These are phyloP conservation scores for Raja brachyura DNA, from an alignment of 2,113 vertebrate genomes.

Conservation along the genomic window DNA sequence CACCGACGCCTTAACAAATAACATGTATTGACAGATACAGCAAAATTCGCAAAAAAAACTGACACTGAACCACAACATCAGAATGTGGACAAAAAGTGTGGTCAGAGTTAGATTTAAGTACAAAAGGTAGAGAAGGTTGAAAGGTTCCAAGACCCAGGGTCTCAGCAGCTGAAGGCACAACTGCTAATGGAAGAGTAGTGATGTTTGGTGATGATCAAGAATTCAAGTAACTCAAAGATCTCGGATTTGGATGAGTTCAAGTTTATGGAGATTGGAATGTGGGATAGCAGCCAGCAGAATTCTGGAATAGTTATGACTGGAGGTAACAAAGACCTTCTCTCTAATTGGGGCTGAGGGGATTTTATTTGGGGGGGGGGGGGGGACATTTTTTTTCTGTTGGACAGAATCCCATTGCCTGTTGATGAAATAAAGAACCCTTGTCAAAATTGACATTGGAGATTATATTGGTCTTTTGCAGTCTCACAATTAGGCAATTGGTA, in stretches of 20 bases:
- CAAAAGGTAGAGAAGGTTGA: neutral
- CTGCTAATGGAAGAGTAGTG: neutral
- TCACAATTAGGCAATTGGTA: neutral
- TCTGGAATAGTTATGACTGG: neutral
- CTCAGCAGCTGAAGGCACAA: neutral
- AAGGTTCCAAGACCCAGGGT: neutral
- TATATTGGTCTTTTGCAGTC: neutral
- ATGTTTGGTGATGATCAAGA: neutral
- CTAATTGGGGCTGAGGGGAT: neutral
- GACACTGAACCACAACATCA: neutral
- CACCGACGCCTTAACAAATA: neutral
- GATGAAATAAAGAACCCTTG: neutral
- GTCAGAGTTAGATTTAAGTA: neutral
- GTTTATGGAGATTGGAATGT: neutral
- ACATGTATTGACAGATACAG: neutral
- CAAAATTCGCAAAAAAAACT: neutral
- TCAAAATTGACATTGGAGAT: neutral
- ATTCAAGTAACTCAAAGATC: neutral
- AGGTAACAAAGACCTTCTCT: neutral
- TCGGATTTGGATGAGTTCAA: neutral
- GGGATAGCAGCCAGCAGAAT: neutral
- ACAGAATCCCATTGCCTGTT: neutral
- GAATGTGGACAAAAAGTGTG: neutral
- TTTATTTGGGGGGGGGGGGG: no score
- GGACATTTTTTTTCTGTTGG: neutral